Evolutionary conservation across 2,113 vertebrate genomes (phyloP).

Genomic region (human (Homo sapiens)): GRCh38 chr1:80920001-80920500

Average conservation of each 20-base stretch:
- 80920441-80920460: neutral
- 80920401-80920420: neutral
- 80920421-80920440: neutral
- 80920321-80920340: neutral
- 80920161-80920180: neutral
- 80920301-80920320: neutral
- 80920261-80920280: neutral
- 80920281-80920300: neutral
- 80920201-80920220: neutral
- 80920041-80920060: neutral
- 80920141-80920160: neutral
- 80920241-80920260: neutral
- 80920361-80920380: neutral
- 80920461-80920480: neutral
- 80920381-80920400: neutral
- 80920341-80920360: neutral
- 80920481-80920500: neutral
- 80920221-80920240: neutral
- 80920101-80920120: neutral
- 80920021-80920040: neutral
- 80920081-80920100: too few species aligned
- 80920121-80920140: neutral
- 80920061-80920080: neutral
- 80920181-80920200: neutral
- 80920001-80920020: neutral